Conservation (phyloP, 2,797 vertebrate species). For the Loriculus beryllinus region DNA sequence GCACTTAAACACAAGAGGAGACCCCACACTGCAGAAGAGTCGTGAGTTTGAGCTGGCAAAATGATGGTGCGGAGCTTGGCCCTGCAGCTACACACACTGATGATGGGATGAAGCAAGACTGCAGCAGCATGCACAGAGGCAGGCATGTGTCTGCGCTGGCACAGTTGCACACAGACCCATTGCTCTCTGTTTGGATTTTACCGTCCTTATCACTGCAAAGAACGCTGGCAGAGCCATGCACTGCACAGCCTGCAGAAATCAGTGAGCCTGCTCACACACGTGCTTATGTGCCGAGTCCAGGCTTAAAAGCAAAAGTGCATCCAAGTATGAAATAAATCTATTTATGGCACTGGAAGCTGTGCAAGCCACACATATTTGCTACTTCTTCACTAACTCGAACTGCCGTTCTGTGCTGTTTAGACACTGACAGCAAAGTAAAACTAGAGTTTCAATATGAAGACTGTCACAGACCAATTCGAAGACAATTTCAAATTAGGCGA, state of each 20-base stretch:
- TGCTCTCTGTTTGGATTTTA: neutral
- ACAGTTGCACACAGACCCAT: accelerated
- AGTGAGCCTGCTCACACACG: neutral
- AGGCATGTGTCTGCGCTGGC: accelerated
- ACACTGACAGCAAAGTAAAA: conserved; percentile 5
- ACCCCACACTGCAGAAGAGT: neutral
- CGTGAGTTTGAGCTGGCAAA: neutral
- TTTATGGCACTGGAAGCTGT: neutral
- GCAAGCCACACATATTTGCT: neutral
- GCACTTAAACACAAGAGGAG: neutral
- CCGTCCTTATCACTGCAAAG: neutral
- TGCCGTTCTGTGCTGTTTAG: neutral
- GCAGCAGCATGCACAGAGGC: accelerated
- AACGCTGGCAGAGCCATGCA: neutral
- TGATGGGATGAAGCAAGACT: neutral
- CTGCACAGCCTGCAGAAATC: neutral
- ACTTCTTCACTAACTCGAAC: neutral
- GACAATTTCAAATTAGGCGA: neutral
- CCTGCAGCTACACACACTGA: neutral
- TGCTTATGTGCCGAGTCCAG: neutral
- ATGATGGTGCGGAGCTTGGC: neutral
- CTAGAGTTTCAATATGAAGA: neutral
- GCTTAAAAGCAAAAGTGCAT: neutral
- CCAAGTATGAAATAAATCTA: neutral
- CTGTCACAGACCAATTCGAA: neutral